These are phyloP conservation scores for Tapirus terrestris DNA, from an alignment of 2,113 vertebrate species.

Conservation along the genomic window DNA sequence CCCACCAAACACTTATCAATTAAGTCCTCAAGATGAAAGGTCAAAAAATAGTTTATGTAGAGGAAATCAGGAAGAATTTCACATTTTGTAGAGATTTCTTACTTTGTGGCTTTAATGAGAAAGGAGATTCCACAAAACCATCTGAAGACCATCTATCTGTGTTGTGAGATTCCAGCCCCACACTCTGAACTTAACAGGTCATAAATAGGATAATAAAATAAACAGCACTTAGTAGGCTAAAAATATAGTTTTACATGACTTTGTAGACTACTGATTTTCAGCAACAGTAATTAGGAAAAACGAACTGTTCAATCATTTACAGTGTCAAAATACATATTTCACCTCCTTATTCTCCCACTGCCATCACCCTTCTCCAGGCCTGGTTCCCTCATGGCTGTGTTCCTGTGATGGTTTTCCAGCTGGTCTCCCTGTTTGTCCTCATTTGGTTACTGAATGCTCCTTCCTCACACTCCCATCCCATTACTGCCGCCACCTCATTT, in stretches of 20 bases:
- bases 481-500: background rate
- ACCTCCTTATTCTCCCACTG: background rate
- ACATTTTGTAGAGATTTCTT: background rate
- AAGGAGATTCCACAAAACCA: background rate
- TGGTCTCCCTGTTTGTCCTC: background rate
- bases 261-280: conserved; percentile 30
- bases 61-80: conserved; percentile 31
- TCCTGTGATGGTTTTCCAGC: background rate
- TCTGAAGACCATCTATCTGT: background rate
- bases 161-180: background rate
- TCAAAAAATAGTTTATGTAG: conserved; percentile 1
- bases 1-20: background rate
- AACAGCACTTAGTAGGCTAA: conserved; percentile 1
- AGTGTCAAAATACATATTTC: background rate
- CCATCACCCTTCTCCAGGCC: background rate
- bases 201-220: conserved; percentile 47
- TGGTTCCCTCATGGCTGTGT: background rate
- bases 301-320: background rate
- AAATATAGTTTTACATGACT: background rate
- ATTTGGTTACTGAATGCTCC: background rate
- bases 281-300: background rate
- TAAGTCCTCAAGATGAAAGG: background rate
- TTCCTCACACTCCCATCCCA: background rate
- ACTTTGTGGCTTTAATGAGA: background rate
- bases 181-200: conserved; percentile 34